Evolutionary conservation across 2,113 vertebrate species (phyloP), one percentile per base, ranked within the genome.

Genomic region (Calidris pygmaea): DNA sequence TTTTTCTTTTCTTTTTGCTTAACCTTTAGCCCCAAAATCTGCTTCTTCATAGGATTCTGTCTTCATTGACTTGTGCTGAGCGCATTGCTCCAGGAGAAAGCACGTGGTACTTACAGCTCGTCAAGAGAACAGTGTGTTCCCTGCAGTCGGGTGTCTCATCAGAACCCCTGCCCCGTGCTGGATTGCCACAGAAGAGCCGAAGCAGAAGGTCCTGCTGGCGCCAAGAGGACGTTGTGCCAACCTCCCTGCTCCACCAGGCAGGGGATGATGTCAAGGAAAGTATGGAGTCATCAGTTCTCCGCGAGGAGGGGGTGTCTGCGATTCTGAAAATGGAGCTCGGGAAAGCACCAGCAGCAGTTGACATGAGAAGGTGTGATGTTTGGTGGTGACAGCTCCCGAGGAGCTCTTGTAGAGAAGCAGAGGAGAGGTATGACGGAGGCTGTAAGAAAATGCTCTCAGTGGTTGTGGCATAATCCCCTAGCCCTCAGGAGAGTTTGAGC

Each of bases 91-190:
- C 30, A 2, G 32, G 19, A 34, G 26, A 43, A 53, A 21, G 9
- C 22, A 3, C 0, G 0, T 0, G 27, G 34, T 23, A 3, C 23
- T 27, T 18, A 8, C 0, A 4, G 6, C 11, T 6, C 21, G 0
- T 0, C 3, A 8, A 29, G 79, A 11, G 20, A 53, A 10, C 14
- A 1, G 3, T 0, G 3, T 1, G 5, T 18, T 70, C 22, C 22
- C 35, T 5, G n/a, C 32, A 1, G 4, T 0, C 0, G 4, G 29
- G 1, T 5, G 17, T 10, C 34, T 58, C 77, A 15, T 1, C 39
- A 34, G 16, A n/a, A 14, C 39, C 32, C 16, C 75, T 13, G 7
- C n/a, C 60, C 23, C 1, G 0, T 6, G 30, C 66, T 19, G 0
- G 30, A 2, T 68, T 3, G 10, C n/a, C 2, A 1, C 18, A 15